Evolutionary conservation across 1,140 invertebrate genomes (phyloP).

Genomic region (Campoletis sonorensis): DNA sequence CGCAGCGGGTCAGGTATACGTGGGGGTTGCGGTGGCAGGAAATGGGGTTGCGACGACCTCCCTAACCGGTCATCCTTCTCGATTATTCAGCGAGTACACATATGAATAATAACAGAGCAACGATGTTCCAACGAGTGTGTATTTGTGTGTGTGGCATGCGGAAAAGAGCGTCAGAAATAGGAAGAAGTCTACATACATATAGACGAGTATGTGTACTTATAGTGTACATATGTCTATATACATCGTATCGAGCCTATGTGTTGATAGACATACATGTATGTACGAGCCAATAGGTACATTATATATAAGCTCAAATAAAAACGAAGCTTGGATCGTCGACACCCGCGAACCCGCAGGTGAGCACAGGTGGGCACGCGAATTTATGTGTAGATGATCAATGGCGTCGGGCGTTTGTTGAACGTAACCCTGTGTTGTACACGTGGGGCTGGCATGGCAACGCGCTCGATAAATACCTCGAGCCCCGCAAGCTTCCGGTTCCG

Average conservation of each 20-base stretch:
- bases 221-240: too few relatives aligned
- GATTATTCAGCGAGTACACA: conserved; percentile 35
- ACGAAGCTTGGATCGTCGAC: conserved; percentile 16
- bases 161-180: conserved; percentile 23
- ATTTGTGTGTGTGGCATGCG: background rate
- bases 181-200: background rate
- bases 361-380: conserved; percentile 55
- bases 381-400: conserved; percentile 65
- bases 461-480: conserved; percentile 71
- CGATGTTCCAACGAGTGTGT: background rate
- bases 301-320: conserved; percentile 19
- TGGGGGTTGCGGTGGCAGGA: conserved; percentile 32
- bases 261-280: background rate
- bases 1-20: conserved; percentile 28
- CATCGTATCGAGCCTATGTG: background rate
- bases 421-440: conserved; percentile 66
- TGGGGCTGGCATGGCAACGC: conserved; percentile 71
- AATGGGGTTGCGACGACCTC: conserved; percentile 36
- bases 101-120: conserved; percentile 28
- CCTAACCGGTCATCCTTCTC: conserved; percentile 36
- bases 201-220: too few relatives aligned
- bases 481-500: conserved; percentile 66
- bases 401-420: conserved; percentile 57
- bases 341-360: conserved; percentile 43
- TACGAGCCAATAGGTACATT: background rate